A percentile compares a stretch with the other conserved stretches of the same genome.
Conservation (phyloP, 2,797 vertebrate genomes). For the Agapornis canus region DNA sequence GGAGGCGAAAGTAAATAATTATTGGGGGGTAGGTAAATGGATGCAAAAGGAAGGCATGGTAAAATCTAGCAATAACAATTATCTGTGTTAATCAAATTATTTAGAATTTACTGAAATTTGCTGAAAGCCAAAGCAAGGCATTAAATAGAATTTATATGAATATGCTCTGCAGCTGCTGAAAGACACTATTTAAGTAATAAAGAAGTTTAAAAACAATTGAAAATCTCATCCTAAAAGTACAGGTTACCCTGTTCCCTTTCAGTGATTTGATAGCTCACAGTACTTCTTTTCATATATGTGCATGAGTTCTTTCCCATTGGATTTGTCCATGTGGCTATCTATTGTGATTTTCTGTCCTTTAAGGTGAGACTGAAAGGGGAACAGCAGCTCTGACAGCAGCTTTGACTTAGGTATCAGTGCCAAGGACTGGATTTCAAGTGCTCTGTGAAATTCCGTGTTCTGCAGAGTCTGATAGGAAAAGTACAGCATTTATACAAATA, state of each 20-base stretch:
- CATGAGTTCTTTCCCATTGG: background rate
- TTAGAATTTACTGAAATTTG: background rate
- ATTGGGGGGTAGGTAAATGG: background rate
- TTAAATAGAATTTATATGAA: background rate
- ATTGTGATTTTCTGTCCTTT: background rate
- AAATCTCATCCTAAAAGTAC: background rate
- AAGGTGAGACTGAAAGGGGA: background rate
- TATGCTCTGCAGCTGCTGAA: background rate
- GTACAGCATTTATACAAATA: conserved; percentile 18
- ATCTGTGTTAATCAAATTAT: background rate
- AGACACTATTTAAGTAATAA: background rate
- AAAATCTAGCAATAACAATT: background rate
- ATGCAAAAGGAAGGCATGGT: background rate
- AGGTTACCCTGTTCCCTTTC: background rate
- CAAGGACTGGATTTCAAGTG: conserved; percentile 17
- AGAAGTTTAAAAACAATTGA: background rate
- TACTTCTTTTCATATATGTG: background rate
- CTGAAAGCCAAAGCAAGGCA: background rate
- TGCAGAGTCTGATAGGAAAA: background rate
- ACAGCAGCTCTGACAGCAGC: background rate
- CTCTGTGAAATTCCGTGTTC: background rate
- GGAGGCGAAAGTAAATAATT: background rate
- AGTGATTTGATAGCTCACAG: background rate
- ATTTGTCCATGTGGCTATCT: background rate
- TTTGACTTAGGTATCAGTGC: background rate